Base-by-base conservation (phyloP, 2,797 vertebrate species). In the Hyperoplus immaculatus region DNA sequence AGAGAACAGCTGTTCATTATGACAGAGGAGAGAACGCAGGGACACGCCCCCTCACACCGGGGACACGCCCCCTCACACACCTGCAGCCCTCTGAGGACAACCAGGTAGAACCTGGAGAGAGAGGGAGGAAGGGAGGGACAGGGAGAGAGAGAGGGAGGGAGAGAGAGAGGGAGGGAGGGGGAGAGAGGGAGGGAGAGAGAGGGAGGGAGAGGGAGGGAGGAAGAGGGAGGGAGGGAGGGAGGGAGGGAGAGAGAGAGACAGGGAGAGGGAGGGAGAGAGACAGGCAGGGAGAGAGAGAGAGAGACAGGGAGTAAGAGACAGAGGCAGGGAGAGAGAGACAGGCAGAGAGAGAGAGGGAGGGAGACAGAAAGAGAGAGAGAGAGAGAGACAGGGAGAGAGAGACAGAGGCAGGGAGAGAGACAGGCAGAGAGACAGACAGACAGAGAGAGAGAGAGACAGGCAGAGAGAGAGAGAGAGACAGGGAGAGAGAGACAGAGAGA, bases 1-100 rank as follows among this genome's bases (percentile, higher is more conserved):
- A 99, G 94, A 82, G 95, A 89, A 82, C 96, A 95, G 42, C 97
- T 98, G 93, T 98, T 98, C 77, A 99, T 88, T 87, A 98, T 96
- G 88, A 98, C 93, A 84, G 97, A 97, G 89, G 97, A 96, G 78
- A 97, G 93, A 61, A 98, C 97, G 0, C 95, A 94, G 80, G 96
- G 94, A 87, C 96, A 97, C 55, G 95, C 75, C 79, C 94, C 97
- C 87, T 97, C 96, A 3, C 94, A 95, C 89, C n/a, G n/a, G 80
- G 96, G 94, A 87, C 96, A 97, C 55, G 95, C 75, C 79, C 94
- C 97, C 87, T 97, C 96, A 3, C 94, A 95, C 89, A 97, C 97
- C 94, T 97, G 97, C 82, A 99, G 95, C 86, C 96, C 96, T 89
- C 97, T 97, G 90, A 97, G 96, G 89, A 98, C 96, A 90, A 97